phyloP scores from a whole-genome alignment of 2,888 invertebrate species.

The Calameuta pallipes region DNA sequence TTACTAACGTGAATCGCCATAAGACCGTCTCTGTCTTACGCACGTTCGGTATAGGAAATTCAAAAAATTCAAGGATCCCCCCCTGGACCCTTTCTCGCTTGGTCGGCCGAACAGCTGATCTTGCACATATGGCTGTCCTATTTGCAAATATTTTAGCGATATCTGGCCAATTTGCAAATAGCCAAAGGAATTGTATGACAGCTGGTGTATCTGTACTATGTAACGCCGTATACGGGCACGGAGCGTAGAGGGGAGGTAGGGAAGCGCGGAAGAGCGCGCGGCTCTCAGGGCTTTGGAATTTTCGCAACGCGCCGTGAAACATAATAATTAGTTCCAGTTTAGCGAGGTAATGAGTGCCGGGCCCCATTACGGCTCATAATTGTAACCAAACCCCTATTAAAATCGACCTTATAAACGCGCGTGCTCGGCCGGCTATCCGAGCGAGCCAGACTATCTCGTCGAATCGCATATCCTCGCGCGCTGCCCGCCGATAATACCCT shows the following conservation, averaged over 20 bases:
- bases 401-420: constrained; percentile 56
- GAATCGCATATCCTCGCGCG: constrained; percentile 55
- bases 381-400: constrained; percentile 55
- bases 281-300: constrained; percentile 29
- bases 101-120: not conserved
- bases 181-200: not conserved
- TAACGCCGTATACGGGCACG: not conserved
- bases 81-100: not conserved
- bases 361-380: constrained; percentile 50
- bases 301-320: constrained; percentile 44
- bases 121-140: not conserved
- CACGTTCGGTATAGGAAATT: not conserved
- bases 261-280: not conserved
- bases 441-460: constrained; percentile 47
- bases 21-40: not conserved
- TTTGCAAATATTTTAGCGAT: not conserved
- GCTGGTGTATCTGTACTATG: not conserved
- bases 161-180: not conserved
- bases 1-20: not conserved
- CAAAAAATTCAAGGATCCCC: not conserved
- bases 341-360: constrained; percentile 45
- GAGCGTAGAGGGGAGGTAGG: not conserved
- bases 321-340: constrained; percentile 53
- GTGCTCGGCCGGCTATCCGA: constrained; percentile 23
- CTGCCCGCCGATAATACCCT: constrained; percentile 58